phyloP scores from a whole-genome alignment of 2,797 vertebrate genomes.

The Buceros bicornis region DNA sequence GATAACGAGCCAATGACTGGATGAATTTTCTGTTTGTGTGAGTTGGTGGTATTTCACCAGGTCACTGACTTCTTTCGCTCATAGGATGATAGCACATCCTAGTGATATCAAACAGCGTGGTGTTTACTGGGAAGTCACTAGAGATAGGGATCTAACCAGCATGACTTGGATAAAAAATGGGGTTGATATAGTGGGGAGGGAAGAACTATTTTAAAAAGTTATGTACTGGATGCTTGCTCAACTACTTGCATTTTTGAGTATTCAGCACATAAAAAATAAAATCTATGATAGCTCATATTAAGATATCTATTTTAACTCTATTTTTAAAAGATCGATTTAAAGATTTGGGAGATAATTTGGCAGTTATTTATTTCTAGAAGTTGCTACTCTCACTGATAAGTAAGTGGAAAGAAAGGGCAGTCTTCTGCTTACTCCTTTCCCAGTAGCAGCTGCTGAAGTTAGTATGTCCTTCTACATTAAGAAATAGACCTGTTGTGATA shows the following conservation, averaged over 20 bases:
- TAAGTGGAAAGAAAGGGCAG: conserved; percentile 53
- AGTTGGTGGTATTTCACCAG: neutral
- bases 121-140: conserved; percentile 58
- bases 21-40: neutral
- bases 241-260: conserved; percentile 40
- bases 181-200: conserved; percentile 42
- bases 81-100: neutral
- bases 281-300: conserved; percentile 71
- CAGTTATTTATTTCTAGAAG: conserved; percentile 69
- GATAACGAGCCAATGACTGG: conserved; percentile 34
- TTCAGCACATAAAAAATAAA: conserved; percentile 66
- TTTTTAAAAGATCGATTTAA: conserved; percentile 63
- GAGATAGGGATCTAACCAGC: conserved; percentile 48
- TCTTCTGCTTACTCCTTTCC: conserved; percentile 57
- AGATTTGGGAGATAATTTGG: conserved; percentile 70
- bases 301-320: conserved; percentile 76
- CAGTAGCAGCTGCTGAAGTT: conserved; percentile 66
- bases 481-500: conserved; percentile 73
- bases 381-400: conserved; percentile 44
- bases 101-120: neutral
- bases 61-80: conserved; percentile 1
- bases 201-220: conserved; percentile 63
- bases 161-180: conserved; percentile 27
- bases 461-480: conserved; percentile 69
- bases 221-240: conserved; percentile 67